phyloP scores from a whole-genome alignment of 2,888 invertebrate genomes.

The Hirtodrosophila histrioides region DNA sequence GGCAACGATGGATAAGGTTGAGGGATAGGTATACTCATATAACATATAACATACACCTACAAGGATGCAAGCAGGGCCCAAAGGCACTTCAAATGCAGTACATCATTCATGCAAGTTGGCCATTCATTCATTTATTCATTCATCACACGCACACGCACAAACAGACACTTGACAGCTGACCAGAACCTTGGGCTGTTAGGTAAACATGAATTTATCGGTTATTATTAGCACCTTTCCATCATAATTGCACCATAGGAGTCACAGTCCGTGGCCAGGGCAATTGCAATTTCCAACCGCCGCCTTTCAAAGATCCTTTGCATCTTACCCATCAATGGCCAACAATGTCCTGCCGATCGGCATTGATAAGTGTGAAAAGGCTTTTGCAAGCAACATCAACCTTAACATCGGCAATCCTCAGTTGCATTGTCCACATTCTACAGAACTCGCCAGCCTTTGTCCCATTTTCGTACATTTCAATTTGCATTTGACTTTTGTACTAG shows the following conservation, averaged over 20 bases:
- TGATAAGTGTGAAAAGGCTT: conserved; percentile 82
- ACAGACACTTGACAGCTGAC: conserved; percentile 73
- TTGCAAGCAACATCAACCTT: conserved; percentile 41
- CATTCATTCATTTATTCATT: conserved; percentile 53
- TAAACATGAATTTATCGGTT: conserved; percentile 83
- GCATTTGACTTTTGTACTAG: conserved; percentile 82
- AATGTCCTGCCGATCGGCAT: conserved; percentile 28
- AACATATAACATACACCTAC: conserved; percentile 56
- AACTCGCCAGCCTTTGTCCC: conserved; percentile 45
- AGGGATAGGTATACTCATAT: conserved; percentile 4
- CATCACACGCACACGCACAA: conserved; percentile 50
- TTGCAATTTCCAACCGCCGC: conserved; percentile 61
- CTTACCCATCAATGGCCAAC: conserved; percentile 32
- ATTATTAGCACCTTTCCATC: conserved; percentile 82
- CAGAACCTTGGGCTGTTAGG: conserved; percentile 73
- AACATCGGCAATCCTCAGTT: conserved; percentile 39
- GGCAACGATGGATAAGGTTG: conserved; percentile 34
- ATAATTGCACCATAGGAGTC: conserved; percentile 83
- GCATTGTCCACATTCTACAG: conserved; percentile 53
- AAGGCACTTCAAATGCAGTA: conserved; percentile 40
- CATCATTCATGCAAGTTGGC: conserved; percentile 61
- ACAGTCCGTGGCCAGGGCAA: conserved; percentile 40
- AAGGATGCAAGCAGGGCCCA: conserved; percentile 22
- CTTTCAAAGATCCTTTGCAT: conserved; percentile 41
- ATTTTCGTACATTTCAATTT: conserved; percentile 79